These are phyloP conservation scores for Nematopogon swammerdamellus DNA, from an alignment of 2,888 invertebrate genomes.

Conservation along the genomic window DNA sequence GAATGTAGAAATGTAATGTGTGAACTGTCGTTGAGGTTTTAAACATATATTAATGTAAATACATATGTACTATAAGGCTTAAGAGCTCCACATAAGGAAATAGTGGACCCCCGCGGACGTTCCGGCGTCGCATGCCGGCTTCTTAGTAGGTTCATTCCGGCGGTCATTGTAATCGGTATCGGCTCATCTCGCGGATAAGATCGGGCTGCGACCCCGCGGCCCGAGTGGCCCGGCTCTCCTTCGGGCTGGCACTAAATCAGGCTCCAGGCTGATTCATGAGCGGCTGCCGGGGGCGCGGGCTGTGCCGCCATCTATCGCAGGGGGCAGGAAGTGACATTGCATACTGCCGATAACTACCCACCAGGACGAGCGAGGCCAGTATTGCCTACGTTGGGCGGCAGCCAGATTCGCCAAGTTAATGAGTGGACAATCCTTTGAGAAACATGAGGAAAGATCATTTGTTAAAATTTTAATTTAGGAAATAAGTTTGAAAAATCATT, in stretches of 20 bases:
- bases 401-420: neutral
- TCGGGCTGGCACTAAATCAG: conserved; percentile 11
- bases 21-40: no score
- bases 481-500: no score
- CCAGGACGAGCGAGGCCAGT: no score
- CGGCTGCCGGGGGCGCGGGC: conserved; percentile 9
- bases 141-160: neutral
- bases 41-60: no score
- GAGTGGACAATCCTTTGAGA: neutral
- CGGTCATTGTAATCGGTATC: conserved; percentile 1
- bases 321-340: conserved; percentile 6
- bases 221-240: conserved; percentile 3
- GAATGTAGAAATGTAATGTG: no score
- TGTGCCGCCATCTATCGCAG: conserved; percentile 8
- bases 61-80: no score
- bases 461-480: no score
- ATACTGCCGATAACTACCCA: neutral
- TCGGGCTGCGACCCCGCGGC: neutral
- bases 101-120: no score
- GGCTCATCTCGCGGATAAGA: conserved; percentile 2
- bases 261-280: conserved; percentile 13
- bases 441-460: no score
- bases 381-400: neutral
- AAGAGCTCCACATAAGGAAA: no score
- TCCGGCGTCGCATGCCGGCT: no score